Conservation (phyloP, 2,797 vertebrate genomes). For the Streptopelia turtur region DNA sequence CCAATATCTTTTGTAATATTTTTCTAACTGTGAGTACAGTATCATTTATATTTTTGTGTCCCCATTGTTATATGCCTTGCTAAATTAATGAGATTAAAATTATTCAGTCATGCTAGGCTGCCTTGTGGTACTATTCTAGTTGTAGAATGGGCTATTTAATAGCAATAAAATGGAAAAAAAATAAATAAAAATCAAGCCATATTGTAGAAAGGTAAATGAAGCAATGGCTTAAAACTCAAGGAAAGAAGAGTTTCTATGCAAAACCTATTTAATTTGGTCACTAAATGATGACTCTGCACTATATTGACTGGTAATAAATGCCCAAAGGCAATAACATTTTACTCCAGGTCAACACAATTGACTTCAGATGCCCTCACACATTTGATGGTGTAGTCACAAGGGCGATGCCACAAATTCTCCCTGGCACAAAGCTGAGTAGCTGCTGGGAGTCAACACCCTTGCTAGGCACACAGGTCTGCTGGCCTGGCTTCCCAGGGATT, state of each 20-base stretch:
- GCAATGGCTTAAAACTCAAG: neutral
- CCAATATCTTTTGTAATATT: neutral
- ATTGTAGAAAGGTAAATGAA: neutral
- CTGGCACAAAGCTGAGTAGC: neutral
- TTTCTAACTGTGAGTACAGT: neutral
- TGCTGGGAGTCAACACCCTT: neutral
- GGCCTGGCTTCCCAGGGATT: neutral
- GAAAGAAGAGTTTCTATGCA: neutral
- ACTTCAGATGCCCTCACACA: neutral
- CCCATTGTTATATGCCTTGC: neutral
- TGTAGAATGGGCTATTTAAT: neutral
- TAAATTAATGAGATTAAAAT: neutral
- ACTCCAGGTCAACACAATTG: neutral
- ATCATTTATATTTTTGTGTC: neutral
- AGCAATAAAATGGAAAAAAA: neutral
- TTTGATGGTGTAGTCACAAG: neutral
- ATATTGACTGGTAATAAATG: neutral
- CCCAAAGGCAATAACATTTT: neutral
- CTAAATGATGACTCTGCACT: neutral
- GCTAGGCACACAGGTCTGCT: neutral
- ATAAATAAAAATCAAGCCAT: rapidly evolving
- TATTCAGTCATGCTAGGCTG: neutral
- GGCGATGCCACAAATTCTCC: neutral
- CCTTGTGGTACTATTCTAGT: neutral
- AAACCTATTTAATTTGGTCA: neutral